Evolutionary conservation across 2,797 vertebrate genomes (phyloP).

Genomic region (Pteronotus mesoamericanus): DNA sequence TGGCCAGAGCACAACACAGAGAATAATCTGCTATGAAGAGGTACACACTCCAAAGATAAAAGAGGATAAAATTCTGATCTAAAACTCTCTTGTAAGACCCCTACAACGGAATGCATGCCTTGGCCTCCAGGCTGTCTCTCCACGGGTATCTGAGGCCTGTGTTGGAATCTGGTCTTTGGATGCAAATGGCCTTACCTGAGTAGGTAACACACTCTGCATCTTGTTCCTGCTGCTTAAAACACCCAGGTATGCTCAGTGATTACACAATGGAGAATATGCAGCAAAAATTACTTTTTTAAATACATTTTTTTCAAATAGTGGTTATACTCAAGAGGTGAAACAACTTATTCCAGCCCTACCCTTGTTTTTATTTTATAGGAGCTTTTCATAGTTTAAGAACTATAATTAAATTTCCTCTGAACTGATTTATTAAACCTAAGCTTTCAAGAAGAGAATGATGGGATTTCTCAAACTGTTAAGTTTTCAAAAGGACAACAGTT

Average conservation of each 20-base stretch:
- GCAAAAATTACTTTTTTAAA: not conserved
- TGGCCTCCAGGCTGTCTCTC: not conserved
- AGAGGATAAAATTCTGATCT: not conserved
- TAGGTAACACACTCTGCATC: not conserved
- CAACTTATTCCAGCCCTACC: not conserved
- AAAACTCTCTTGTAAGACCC: not conserved
- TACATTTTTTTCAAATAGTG: not conserved
- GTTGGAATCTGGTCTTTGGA: not conserved
- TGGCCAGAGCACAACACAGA: not conserved
- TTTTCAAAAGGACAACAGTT: not conserved
- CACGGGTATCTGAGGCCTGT: not conserved
- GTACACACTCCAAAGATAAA: not conserved
- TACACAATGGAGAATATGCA: not conserved
- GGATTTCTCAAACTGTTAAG: constrained; percentile 38
- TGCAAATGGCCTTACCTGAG: not conserved
- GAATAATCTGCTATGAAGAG: not conserved
- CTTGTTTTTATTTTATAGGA: constrained; percentile 23
- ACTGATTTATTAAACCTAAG: constrained; percentile 41
- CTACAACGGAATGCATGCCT: not conserved
- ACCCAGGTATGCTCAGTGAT: not conserved
- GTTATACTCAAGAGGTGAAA: not conserved
- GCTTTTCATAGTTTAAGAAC: constrained; percentile 13
- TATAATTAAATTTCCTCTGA: constrained; percentile 62
- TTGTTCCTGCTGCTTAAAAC: not conserved
- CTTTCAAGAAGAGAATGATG: constrained; percentile 43